Conservation (phyloP, 1,140 invertebrate genomes). For the Episyrphus balteatus region DNA sequence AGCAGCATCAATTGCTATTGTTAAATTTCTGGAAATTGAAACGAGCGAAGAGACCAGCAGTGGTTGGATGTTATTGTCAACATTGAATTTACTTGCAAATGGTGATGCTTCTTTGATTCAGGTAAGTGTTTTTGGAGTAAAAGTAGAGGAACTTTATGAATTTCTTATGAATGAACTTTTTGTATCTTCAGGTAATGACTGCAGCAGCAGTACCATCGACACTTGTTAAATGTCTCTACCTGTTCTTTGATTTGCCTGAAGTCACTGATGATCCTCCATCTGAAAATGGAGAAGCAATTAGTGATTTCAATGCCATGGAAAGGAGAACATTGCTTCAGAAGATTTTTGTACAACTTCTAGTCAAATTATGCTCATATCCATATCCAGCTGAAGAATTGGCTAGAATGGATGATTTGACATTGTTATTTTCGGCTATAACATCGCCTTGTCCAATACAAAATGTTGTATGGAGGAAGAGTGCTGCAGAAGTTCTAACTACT, state of each 20-base stretch:
- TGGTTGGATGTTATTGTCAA: conserved; percentile 91
- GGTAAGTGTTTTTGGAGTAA: conserved; percentile 51
- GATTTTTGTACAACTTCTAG: conserved; percentile 93
- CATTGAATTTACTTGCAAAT: conserved; percentile 80
- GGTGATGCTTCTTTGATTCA: conserved; percentile 70
- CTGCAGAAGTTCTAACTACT: conserved; percentile 92
- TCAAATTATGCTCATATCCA: conserved; percentile 81
- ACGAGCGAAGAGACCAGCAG: conserved; percentile 86
- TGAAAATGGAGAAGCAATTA: conserved; percentile 37
- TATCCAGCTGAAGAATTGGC: conserved; percentile 93
- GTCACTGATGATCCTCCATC: conserved; percentile 58
- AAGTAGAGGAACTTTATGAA: neutral
- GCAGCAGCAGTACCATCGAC: conserved; percentile 91
- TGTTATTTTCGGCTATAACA: conserved; percentile 94
- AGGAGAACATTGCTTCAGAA: conserved; percentile 87
- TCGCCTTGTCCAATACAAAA: conserved; percentile 88
- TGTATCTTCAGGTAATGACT: conserved; percentile 70
- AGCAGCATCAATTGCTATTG: conserved; percentile 89
- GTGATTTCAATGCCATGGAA: conserved; percentile 84
- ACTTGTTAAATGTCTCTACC: conserved; percentile 94
- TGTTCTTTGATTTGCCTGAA: conserved; percentile 96
- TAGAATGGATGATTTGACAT: conserved; percentile 87
- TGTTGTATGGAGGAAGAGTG: conserved; percentile 91
- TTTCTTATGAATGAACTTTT: conserved; percentile 36
- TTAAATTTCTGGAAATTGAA: conserved; percentile 89